A percentile compares a stretch with the other conserved stretches of the same genome.
phyloP scores from a whole-genome alignment of 1,140 invertebrate species.

The Drosophila quadrilineata region DNA sequence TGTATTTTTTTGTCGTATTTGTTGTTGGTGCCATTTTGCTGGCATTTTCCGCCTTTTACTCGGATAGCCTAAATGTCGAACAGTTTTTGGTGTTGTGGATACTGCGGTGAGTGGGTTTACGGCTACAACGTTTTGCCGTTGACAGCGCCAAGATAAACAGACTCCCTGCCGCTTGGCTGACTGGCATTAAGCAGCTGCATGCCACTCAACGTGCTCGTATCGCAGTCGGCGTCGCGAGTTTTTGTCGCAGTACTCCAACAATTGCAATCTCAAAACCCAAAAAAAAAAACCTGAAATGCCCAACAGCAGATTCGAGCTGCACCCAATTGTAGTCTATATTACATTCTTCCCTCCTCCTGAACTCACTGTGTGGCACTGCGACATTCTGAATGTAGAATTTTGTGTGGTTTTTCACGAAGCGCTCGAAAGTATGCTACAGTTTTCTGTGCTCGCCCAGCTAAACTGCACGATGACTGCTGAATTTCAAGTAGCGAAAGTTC shows the following conservation, averaged over 20 bases:
- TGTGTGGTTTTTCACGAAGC: slow-evolving; percentile 28
- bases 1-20: slow-evolving; percentile 1
- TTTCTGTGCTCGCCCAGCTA: slow-evolving; percentile 21
- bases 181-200: slow-evolving; percentile 61
- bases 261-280: slow-evolving; percentile 26
- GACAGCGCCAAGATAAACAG: slow-evolving; percentile 66
- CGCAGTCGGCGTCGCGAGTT: slow-evolving; percentile 25
- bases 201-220: slow-evolving; percentile 29
- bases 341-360: too few relatives aligned
- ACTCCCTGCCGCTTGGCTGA: slow-evolving; percentile 50
- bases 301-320: slow-evolving; percentile 26
- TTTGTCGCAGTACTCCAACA: slow-evolving; percentile 33
- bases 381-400: slow-evolving; percentile 46
- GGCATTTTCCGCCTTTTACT: slow-evolving; percentile 19
- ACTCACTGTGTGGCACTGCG: slow-evolving; percentile 27
- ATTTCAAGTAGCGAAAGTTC: slow-evolving; percentile 44
- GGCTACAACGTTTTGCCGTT: slow-evolving; percentile 21
- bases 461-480: slow-evolving; percentile 24
- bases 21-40: too few relatives aligned
- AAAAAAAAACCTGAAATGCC: not conserved
- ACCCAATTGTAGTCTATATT: too few relatives aligned
- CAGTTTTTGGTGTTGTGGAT: slow-evolving; percentile 31
- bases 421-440: slow-evolving; percentile 49
- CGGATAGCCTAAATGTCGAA: slow-evolving; percentile 61
- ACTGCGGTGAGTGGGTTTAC: too few relatives aligned